A percentile compares a stretch with the other conserved stretches of the same genome.
Evolutionary conservation across 2,113 vertebrate species (phyloP).

Genomic region (Sialia sialis): DNA sequence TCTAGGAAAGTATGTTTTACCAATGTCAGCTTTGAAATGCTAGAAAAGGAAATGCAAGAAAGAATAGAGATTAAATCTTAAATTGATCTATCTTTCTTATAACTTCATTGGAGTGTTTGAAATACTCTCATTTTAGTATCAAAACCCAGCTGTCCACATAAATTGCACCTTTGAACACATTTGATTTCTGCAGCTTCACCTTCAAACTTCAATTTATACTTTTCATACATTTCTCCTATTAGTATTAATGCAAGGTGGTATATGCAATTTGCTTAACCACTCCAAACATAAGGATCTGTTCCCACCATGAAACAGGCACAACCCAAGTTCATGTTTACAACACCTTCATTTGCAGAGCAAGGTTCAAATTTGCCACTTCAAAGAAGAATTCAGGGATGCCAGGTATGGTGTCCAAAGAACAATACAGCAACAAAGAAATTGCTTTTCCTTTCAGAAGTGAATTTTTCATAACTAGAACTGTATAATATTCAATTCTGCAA

Average conservation of each 20-base stretch:
- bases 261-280: not conserved
- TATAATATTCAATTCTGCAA: not conserved
- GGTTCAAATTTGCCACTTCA: not conserved
- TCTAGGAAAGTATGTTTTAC: not conserved
- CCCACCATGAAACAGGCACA: not conserved
- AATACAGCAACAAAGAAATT: not conserved
- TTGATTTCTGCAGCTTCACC: not conserved
- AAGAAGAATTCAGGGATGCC: not conserved
- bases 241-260: not conserved
- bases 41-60: not conserved
- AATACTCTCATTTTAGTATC: not conserved
- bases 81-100: not conserved
- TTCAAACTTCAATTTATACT: not conserved
- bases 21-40: not conserved
- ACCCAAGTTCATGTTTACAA: not conserved
- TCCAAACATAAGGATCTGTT: not conserved
- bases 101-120: not conserved
- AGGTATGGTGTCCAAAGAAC: not conserved
- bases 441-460: not conserved
- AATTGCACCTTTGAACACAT: not conserved
- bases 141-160: not conserved
- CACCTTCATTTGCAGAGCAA: not conserved
- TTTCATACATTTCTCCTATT: not conserved
- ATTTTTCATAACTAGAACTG: not conserved
- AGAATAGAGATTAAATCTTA: not conserved